Conservation (phyloP, 2,888 invertebrate genomes). For the Blastobasis lacticolella region DNA sequence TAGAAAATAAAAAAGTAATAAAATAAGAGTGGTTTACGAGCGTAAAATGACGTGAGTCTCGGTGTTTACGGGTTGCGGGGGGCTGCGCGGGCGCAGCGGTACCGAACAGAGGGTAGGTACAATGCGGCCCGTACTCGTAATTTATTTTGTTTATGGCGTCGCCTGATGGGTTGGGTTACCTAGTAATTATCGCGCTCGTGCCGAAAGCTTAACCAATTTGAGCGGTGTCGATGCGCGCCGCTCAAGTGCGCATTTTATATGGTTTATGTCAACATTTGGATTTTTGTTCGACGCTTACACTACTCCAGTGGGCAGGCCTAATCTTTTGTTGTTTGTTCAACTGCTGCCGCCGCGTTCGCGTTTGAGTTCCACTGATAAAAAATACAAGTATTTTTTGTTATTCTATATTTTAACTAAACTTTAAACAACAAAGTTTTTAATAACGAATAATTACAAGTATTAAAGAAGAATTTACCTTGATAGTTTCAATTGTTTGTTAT, state of each 20-base stretch:
- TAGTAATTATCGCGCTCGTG: conserved; percentile 63
- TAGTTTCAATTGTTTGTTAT: no score
- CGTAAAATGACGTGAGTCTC: conserved; percentile 66
- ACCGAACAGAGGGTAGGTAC: conserved; percentile 14
- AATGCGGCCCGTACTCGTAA: conserved; percentile 52
- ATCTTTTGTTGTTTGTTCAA: no score
- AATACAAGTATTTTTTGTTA: no score
- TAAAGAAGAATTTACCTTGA: no score
- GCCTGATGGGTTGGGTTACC: conserved; percentile 55
- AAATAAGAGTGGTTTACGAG: conserved; percentile 70
- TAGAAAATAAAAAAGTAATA: conserved; percentile 72
- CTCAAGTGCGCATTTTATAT: conserved; percentile 60
- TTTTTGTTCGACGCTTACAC: conserved; percentile 33
- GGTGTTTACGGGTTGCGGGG: conserved; percentile 46
- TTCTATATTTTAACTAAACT: no score
- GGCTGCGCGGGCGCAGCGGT: conserved; percentile 32
- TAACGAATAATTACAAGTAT: no score
- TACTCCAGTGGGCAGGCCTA: no score
- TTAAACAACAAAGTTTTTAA: no score
- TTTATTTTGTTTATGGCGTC: conserved; percentile 63
- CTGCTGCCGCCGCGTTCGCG: no score
- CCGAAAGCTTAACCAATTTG: conserved; percentile 61
- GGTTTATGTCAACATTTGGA: conserved; percentile 57
- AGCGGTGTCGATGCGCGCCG: conserved; percentile 34
- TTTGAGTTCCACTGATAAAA: no score